Conservation (phyloP, 2,113 vertebrate species). For the Pitta sordida region DNA sequence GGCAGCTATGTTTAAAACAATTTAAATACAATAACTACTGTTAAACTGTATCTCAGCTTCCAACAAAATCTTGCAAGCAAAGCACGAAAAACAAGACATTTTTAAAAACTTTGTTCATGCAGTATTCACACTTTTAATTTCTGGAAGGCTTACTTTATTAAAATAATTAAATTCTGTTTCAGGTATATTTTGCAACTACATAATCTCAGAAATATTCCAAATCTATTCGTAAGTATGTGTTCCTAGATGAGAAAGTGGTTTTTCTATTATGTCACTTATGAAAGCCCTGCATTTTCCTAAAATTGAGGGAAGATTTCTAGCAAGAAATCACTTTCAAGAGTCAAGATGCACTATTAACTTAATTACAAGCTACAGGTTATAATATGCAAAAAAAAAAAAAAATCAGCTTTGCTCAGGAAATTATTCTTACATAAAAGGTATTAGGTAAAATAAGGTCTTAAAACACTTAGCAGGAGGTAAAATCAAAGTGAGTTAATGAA, state of each 20-base stretch:
- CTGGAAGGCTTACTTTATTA: neutral
- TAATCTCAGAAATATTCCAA: neutral
- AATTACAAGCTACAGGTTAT: neutral
- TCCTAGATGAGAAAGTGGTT: neutral
- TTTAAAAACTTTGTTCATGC: neutral
- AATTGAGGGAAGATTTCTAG: neutral
- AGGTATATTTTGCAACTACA: neutral
- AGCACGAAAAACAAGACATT: neutral
- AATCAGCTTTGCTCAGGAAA: neutral
- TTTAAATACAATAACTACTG: neutral
- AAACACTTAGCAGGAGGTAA: neutral
- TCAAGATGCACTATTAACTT: neutral
- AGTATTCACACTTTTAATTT: neutral
- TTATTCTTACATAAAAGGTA: neutral
- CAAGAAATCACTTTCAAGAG: neutral
- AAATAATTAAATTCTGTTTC: neutral
- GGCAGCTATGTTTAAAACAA: rapidly evolving
- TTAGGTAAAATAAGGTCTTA: neutral
- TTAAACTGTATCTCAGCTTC: neutral
- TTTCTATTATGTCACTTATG: neutral
- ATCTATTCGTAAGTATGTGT: neutral
- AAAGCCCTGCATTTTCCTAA: neutral
- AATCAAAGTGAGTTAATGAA: neutral
- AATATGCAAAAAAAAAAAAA: neutral
- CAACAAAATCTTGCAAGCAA: neutral